These are phyloP conservation scores for Ophion ellenae DNA, from an alignment of 2,888 invertebrate genomes.

Conservation along the genomic window DNA sequence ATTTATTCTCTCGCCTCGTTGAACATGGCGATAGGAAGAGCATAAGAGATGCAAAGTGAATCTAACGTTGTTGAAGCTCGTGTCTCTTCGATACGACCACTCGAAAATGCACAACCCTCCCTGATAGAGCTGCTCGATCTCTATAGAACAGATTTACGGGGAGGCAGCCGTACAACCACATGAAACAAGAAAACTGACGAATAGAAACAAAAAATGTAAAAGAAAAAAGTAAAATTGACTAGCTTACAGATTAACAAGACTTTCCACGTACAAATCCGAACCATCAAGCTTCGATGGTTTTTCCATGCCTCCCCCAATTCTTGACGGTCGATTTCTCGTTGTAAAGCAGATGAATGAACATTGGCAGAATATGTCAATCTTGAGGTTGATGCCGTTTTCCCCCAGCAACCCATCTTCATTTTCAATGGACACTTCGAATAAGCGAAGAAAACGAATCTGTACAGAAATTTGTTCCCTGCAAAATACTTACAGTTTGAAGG, in stretches of 20 bases:
- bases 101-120: constrained; percentile 58
- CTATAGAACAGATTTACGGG: constrained; percentile 2
- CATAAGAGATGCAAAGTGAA: constrained; percentile 68
- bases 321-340: too few relatives aligned
- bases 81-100: constrained; percentile 64
- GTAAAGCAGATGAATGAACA: too few relatives aligned
- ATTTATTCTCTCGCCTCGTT: constrained; percentile 68
- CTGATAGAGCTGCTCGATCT: constrained; percentile 29
- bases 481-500: too few relatives aligned
- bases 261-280: too few relatives aligned
- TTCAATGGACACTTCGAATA: too few relatives aligned
- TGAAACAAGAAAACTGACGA: constrained; percentile 5
- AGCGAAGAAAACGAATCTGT: too few relatives aligned
- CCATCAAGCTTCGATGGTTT: too few relatives aligned
- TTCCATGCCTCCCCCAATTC: too few relatives aligned
- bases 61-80: constrained; percentile 63
- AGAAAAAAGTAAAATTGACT: not conserved
- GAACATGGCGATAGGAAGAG: constrained; percentile 39
- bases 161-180: constrained; percentile 1
- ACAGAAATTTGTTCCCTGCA: too few relatives aligned
- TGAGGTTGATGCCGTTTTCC: too few relatives aligned
- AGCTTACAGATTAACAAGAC: not conserved
- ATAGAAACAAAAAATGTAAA: not conserved
- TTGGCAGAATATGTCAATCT: too few relatives aligned
- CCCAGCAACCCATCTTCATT: too few relatives aligned